Base-by-base conservation (phyloP, 2,113 vertebrate species). In the Pelodiscus sinensis region DNA sequence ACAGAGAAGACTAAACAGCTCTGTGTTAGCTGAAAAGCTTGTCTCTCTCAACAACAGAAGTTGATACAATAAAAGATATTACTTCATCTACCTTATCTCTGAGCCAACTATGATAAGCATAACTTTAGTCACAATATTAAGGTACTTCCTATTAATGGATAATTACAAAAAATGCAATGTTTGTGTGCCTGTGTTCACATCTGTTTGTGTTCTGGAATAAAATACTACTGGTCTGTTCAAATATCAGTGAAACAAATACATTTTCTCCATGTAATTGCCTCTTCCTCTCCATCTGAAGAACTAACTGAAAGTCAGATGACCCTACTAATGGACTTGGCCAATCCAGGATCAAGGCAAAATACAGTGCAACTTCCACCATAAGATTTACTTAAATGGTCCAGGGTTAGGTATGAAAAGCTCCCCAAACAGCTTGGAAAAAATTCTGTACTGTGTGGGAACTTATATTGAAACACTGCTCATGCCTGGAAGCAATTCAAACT, bases 181-280 rank as follows among this genome's bases (percentile, higher is more conserved):
- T 60, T 68, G 8, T 11, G 31, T 68, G 31, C 6, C 31, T 68
- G 57, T 15, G 25, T 54, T 18, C 55, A 75, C 9, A 14, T 0
- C 55, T 68, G 58, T 5, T 29, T 68, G 60, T 24, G 29, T 84
- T 68, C 10, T 14, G 5, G 77, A 77, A 8, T 77, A 5, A 24
- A 38, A 4, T 58, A 58, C 18, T 51, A 35, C 2, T 7, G n/a
- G 73, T 19, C 77, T 54, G 15, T 86, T 60, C 57, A 60, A 38
- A 22, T 54, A 35, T 10, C 52, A n/a, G 50, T 19, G 21, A 38
- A 58, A 54, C 31, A 79, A 79, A 79, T 65, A 12, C 6, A 86
- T 35, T 24, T 44, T 27, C 18, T 13, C 24, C 54, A 52, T 13
- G 3, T 65, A 8, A 68, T 31, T n/a, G 31, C n/a, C 6, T 54